Base-by-base conservation (phyloP, 2,888 invertebrate species). In the Cacoxenus indagator region DNA sequence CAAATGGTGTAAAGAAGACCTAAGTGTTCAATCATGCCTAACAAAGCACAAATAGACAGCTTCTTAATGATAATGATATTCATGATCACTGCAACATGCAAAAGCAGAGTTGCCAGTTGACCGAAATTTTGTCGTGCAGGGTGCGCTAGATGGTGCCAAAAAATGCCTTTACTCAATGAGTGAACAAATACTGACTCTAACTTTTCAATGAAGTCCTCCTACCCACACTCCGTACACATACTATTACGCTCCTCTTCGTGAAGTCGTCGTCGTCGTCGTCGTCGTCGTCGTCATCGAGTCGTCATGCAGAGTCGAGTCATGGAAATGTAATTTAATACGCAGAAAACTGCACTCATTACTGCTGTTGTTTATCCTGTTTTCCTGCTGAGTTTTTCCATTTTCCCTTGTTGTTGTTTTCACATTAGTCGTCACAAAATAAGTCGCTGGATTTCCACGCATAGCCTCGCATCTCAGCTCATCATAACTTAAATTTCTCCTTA, bases 291-390 rank as follows among this genome's bases (percentile, higher is more conserved):
- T 37, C 9, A 37, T 37, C 9, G 37, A 11, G 51, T 9, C 51
- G 51, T 51, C 22, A n/a, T n/a, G n/a, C n/a, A 1, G 14, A 37
- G 51, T 51, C 24, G 22, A 11, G 51, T 51, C 19, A 31, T 57
- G 29, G 29, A 31, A 27, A 57, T 55, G 65, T 65, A 65, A 65
- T 55, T 55, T 43, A 65, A 65, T 65, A 65, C 45, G 65, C 55
- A 26, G 54, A 65, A 65, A 65, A 65, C 55, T 65, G 55, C 65
- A 43, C 65, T 55, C 31, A 57, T 31, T 29, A 57, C n/a, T 29
- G 57, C n/a, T 57, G 29, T 29, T 57, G 29, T 17, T 31, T 59
- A 27, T 31, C 59, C 14, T 31, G 26, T 24, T 55, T 59, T 59
- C n/a, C 59, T 29, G 59, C 31, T 29, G 9, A 6, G 4, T 26